phyloP scores from a whole-genome alignment of 2,113 vertebrate genomes.

The Chelonoidis abingdonii region DNA sequence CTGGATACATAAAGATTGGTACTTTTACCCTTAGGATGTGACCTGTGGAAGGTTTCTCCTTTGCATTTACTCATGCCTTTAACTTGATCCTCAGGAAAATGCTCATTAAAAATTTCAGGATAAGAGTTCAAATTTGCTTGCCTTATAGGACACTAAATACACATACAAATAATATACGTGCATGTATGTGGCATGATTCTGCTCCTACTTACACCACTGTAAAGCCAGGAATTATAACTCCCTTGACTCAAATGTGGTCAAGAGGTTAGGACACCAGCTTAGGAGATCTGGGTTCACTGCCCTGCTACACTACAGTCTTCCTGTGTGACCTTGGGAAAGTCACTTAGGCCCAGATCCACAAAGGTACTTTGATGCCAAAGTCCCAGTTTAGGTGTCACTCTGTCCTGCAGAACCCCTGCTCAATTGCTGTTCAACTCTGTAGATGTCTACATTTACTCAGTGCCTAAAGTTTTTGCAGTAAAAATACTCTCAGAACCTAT shows the following conservation, averaged over 20 bases:
- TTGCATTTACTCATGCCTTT: not conserved
- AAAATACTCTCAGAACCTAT: not conserved
- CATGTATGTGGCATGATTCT: not conserved
- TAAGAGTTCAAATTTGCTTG: constrained; percentile 34
- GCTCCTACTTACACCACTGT: not conserved
- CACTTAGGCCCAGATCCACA: not conserved
- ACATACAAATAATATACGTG: not conserved
- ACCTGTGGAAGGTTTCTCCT: constrained; percentile 41
- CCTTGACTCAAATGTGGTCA: not conserved
- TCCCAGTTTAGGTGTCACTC: not conserved
- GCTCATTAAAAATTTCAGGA: constrained; percentile 35
- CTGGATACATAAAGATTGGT: constrained; percentile 3
- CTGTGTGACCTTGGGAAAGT: not conserved
- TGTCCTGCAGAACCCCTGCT: not conserved
- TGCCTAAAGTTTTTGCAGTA: not conserved
- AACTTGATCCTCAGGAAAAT: constrained; percentile 34
- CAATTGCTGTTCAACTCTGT: not conserved
- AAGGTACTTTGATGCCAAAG: not conserved
- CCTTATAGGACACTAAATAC: not conserved
- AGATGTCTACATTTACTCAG: not conserved
- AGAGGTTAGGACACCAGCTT: not conserved
- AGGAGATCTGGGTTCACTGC: not conserved
- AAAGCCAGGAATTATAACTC: not conserved
- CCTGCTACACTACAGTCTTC: not conserved
- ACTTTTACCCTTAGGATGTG: not conserved